Conservation (phyloP, 1,140 invertebrate genomes). For the Euwallacea fornicatus region DNA sequence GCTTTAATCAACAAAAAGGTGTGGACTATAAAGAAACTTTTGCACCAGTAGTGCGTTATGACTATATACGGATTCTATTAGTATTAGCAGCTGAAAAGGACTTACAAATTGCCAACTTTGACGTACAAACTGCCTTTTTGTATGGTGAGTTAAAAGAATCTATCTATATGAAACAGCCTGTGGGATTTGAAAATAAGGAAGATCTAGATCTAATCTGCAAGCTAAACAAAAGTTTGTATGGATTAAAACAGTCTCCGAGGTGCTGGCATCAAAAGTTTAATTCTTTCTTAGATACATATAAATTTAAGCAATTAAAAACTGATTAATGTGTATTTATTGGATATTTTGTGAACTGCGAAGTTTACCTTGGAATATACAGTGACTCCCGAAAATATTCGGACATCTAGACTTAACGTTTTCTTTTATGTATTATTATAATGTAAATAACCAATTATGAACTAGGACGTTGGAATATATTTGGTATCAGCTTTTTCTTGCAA, state of each 20-base stretch:
- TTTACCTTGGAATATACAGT: too few relatives aligned
- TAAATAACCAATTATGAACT: too few relatives aligned
- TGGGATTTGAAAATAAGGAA: constrained; percentile 46
- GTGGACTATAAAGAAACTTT: not conserved
- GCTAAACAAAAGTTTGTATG: constrained; percentile 54
- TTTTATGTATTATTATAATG: too few relatives aligned
- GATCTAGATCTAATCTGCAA: constrained; percentile 29
- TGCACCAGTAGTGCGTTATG: not conserved
- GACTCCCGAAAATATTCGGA: too few relatives aligned
- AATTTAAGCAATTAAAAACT: constrained; percentile 19
- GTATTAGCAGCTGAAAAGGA: constrained; percentile 7
- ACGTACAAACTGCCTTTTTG: constrained; percentile 16
- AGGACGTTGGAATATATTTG: too few relatives aligned
- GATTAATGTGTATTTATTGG: constrained; percentile 12
- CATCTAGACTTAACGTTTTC: too few relatives aligned
- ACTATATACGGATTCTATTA: not conserved
- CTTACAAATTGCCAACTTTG: constrained; percentile 7
- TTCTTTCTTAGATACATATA: constrained; percentile 26
- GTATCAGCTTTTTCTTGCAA: too few relatives aligned
- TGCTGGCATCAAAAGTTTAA: constrained; percentile 49
- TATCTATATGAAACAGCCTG: constrained; percentile 45
- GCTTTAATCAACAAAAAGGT: not conserved
- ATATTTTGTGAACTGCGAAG: not conserved
- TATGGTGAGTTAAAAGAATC: constrained; percentile 12
- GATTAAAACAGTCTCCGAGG: constrained; percentile 54